Evolutionary conservation across 2,113 vertebrate species (phyloP).

Genomic region (Dicrurus megarhynchus): DNA sequence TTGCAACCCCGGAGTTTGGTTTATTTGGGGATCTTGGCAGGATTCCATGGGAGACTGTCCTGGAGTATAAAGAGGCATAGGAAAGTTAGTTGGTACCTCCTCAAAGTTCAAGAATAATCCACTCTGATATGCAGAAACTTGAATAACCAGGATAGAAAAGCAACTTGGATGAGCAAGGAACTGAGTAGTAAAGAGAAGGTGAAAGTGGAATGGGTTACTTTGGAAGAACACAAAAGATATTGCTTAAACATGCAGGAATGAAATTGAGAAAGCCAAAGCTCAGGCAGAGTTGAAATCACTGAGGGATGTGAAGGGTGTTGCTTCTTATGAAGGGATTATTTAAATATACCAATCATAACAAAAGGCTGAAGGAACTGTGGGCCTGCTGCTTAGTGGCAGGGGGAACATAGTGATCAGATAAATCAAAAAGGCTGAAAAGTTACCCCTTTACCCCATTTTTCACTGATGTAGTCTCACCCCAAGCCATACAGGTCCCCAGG

Average conservation of each 20-base stretch:
- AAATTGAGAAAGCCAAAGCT: background rate
- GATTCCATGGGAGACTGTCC: background rate
- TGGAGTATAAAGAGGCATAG: background rate
- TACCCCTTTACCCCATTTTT: background rate
- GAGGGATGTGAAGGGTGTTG: background rate
- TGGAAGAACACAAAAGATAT: background rate
- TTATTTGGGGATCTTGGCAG: background rate
- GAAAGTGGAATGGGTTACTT: background rate
- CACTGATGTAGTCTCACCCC: background rate
- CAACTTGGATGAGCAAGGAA: background rate
- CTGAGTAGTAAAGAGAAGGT: background rate
- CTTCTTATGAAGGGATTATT: background rate
- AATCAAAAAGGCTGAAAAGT: background rate
- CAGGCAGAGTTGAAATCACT: background rate
- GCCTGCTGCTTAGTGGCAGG: background rate
- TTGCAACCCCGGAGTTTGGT: background rate
- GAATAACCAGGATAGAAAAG: background rate
- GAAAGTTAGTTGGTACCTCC: background rate
- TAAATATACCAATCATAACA: background rate
- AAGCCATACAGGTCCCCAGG: background rate
- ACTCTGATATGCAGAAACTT: background rate
- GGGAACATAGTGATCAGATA: background rate
- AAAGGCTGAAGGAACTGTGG: background rate
- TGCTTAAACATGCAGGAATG: background rate
- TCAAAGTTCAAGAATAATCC: background rate